Percentiles rank a stretch among this genome's conserved stretches.
phyloP scores from a whole-genome alignment of 1,140 invertebrate genomes.

The Kradibia gibbosae region DNA sequence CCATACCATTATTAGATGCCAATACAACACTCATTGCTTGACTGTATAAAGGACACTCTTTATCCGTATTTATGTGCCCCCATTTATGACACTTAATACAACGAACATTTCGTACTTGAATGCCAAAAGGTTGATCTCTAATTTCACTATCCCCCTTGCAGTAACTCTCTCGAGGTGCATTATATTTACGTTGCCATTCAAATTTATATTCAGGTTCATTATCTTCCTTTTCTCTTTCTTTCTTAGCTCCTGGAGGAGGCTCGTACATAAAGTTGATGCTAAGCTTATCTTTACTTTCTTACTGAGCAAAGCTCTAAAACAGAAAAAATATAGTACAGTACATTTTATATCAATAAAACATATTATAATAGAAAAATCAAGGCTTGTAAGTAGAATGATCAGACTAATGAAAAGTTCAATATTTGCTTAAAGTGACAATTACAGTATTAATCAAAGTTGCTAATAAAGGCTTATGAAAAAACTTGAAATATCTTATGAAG shows the following conservation, averaged over 20 bases:
- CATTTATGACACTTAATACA: constrained; percentile 99
- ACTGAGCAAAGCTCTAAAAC: constrained; percentile 90
- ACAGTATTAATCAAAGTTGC: no score
- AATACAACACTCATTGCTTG: constrained; percentile 80
- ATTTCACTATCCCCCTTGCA: constrained; percentile 97
- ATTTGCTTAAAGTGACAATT: no score
- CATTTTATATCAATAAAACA: no score
- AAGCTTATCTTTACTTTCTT: constrained; percentile 98
- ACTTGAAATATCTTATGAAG: no score
- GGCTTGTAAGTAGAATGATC: no score
- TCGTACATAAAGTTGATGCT: constrained; percentile 99
- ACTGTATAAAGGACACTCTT: constrained; percentile 95
- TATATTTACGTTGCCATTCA: constrained; percentile 99
- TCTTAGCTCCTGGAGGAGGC: constrained; percentile 96
- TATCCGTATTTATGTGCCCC: constrained; percentile 99
- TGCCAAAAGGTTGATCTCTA: constrained; percentile 98
- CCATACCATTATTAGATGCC: constrained; percentile 75
- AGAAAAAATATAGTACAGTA: no score
- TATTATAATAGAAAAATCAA: no score
- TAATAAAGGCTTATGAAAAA: no score
- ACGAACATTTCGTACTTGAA: constrained; percentile 96
- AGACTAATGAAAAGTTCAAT: no score
- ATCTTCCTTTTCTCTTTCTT: constrained; percentile 91
- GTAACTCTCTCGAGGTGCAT: constrained; percentile 97
- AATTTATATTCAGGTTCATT: constrained; percentile 98